Conservation (phyloP, 1,140 invertebrate genomes). For the Microvelia longipes region DNA sequence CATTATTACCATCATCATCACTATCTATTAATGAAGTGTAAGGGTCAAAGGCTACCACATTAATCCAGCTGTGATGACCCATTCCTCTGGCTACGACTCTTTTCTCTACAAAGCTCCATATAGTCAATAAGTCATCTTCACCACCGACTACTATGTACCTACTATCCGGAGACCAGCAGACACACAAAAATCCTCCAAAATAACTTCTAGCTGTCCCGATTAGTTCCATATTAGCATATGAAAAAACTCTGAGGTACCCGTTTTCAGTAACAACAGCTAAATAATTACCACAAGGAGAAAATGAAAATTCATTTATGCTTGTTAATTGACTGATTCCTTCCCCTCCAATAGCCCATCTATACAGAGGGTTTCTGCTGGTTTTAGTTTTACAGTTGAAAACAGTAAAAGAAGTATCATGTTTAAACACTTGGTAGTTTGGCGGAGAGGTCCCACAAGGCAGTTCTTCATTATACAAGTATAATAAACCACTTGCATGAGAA, state of each 20-base stretch:
- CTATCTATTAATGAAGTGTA: constrained; percentile 52
- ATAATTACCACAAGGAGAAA: constrained; percentile 85
- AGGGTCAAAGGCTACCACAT: constrained; percentile 91
- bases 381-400: constrained; percentile 94
- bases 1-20: constrained; percentile 40
- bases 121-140: constrained; percentile 94
- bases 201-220: constrained; percentile 82
- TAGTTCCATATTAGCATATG: constrained; percentile 93
- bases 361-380: constrained; percentile 86
- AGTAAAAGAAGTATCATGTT: constrained; percentile 84
- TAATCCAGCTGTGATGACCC: constrained; percentile 91
- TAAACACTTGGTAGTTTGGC: constrained; percentile 87
- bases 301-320: constrained; percentile 85
- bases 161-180: constrained; percentile 95
- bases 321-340: constrained; percentile 47
- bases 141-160: constrained; percentile 92
- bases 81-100: constrained; percentile 89
- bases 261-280: constrained; percentile 89
- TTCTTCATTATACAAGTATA: constrained; percentile 97
- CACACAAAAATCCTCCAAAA: constrained; percentile 89
- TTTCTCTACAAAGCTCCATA: constrained; percentile 89
- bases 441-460: constrained; percentile 65
- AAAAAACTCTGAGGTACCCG: constrained; percentile 89
- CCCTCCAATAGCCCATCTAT: constrained; percentile 68
- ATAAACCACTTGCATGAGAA: constrained; percentile 87